phyloP scores from a whole-genome alignment of 2,113 vertebrate genomes.

The mouse (Mus musculus) region DNA sequence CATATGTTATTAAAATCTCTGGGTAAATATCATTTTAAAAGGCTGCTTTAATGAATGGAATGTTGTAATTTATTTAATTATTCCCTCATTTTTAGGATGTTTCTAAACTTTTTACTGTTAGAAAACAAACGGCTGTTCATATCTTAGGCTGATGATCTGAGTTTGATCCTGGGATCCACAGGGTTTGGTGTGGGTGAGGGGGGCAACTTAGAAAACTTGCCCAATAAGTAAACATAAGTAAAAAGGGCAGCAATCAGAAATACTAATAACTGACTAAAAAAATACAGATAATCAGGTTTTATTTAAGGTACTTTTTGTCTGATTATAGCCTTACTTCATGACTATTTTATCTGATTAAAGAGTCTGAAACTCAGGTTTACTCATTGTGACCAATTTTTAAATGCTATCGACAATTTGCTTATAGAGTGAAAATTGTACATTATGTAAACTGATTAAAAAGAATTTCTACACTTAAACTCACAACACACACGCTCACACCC shows the following conservation, averaged over 20 bases:
- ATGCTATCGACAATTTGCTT: constrained; percentile 14
- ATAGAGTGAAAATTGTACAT: not conserved
- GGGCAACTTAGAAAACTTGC: not conserved
- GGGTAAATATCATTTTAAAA: constrained; percentile 48
- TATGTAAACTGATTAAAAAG: not conserved
- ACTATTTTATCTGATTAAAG: constrained; percentile 32
- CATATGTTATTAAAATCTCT: constrained; percentile 57
- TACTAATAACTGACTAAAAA: constrained; percentile 14
- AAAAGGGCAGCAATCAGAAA: not conserved
- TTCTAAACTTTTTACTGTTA: constrained; percentile 60
- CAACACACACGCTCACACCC: not conserved
- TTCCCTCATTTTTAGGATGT: constrained; percentile 41
- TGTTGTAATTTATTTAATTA: constrained; percentile 54
- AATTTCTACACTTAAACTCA: not conserved
- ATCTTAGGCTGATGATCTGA: constrained; percentile 8
- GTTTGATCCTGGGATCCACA: not conserved
- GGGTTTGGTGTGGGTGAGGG: not conserved
- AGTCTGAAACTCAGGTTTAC: not conserved
- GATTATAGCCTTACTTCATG: not conserved
- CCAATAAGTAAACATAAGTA: not conserved
- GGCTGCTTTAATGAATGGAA: constrained; percentile 19
- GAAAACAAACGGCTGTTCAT: not conserved
- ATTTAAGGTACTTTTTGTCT: not conserved
- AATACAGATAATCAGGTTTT: not conserved
- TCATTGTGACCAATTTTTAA: constrained; percentile 53